Conservation (phyloP, 2,797 vertebrate species). For the Xiphophorus birchmanni region DNA sequence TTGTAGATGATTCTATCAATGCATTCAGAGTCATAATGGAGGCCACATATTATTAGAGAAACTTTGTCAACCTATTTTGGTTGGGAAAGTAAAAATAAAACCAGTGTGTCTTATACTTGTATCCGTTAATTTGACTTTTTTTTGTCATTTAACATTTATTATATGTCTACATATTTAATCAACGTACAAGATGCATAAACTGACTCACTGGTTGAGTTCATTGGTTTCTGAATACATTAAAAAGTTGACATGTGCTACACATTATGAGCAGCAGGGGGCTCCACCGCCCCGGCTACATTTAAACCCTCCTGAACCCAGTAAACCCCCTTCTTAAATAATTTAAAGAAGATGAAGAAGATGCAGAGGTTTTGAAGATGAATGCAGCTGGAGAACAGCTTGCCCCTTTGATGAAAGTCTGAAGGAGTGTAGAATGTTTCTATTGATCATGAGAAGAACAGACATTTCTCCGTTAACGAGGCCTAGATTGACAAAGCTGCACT, state of each 20-base stretch:
- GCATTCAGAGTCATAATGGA: background rate
- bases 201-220: background rate
- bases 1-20: background rate
- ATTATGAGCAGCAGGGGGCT: slow-evolving; percentile 44
- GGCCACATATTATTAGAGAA: background rate
- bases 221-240: background rate
- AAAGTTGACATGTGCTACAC: background rate
- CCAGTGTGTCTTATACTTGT: background rate
- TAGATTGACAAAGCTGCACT: background rate
- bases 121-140: background rate
- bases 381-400: slow-evolving; percentile 3
- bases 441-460: background rate
- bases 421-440: background rate
- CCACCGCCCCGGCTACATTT: slow-evolving; percentile 7
- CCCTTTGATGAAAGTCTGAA: slow-evolving; percentile 7
- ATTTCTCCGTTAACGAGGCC: background rate
- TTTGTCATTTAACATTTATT: background rate
- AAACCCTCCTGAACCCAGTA: background rate
- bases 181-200: background rate
- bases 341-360: background rate
- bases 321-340: slow-evolving; percentile 6
- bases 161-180: background rate
- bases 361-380: background rate
- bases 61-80: background rate
- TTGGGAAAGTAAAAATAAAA: background rate